These are phyloP conservation scores for Aldrovandia affinis DNA, from an alignment of 2,797 vertebrate species.

Conservation along the genomic window DNA sequence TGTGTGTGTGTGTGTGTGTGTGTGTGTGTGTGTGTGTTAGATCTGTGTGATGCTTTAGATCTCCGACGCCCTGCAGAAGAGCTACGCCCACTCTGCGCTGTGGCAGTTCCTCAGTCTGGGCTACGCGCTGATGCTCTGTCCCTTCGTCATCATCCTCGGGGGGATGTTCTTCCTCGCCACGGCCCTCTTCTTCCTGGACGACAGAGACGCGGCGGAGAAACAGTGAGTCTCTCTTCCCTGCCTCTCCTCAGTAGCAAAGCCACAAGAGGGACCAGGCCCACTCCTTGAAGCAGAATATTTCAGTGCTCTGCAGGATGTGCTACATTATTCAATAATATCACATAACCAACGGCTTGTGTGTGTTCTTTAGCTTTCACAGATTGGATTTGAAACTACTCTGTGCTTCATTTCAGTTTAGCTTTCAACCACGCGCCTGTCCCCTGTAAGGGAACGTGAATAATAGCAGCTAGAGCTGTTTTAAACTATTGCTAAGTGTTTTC, in stretches of 20 bases:
- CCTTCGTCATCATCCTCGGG: conserved; percentile 94
- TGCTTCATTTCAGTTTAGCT: neutral
- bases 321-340: conserved; percentile 1
- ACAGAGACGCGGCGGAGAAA: conserved; percentile 90
- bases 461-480: neutral
- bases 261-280: neutral
- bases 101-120: conserved; percentile 97
- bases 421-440: neutral
- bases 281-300: neutral
- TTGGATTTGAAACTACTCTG: neutral
- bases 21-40: neutral
- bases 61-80: conserved; percentile 90
- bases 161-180: conserved; percentile 98
- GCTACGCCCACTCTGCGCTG: conserved; percentile 85
- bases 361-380: neutral
- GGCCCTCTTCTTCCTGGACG: conserved; percentile 93
- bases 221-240: conserved; percentile 79
- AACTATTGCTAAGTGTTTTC: neutral
- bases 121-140: conserved; percentile 98
- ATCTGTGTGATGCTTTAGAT: conserved; percentile 72
- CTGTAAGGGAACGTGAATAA: neutral
- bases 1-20: neutral
- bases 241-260: neutral
- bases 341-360: neutral
- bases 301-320: neutral